Conservation (phyloP, 1,140 invertebrate species). For the Philaenus spumarius region DNA sequence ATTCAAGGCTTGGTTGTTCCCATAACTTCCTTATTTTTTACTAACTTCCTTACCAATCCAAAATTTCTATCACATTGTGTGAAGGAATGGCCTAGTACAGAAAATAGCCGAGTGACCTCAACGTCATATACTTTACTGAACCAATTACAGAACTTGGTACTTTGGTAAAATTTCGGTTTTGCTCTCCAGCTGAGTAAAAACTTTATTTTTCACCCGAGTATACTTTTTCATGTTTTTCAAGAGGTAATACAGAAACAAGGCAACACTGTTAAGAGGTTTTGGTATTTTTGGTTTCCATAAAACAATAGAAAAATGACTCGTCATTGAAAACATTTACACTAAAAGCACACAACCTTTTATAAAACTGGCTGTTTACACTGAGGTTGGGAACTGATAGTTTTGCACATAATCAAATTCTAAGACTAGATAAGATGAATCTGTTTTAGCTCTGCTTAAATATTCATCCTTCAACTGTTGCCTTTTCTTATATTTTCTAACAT, state of each 20-base stretch:
- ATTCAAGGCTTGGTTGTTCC: constrained; percentile 14
- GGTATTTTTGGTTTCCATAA: no score
- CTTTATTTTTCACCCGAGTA: no score
- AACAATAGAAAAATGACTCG: no score
- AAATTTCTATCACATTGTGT: constrained; percentile 27
- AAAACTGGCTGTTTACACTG: no score
- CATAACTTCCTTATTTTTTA: constrained; percentile 19
- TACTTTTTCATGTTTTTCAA: no score
- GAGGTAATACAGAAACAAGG: no score
- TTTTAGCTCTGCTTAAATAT: not conserved
- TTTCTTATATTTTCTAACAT: constrained; percentile 7
- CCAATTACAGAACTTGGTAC: constrained; percentile 18
- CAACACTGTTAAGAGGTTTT: no score
- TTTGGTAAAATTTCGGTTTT: constrained; percentile 16
- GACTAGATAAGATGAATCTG: constrained; percentile 1
- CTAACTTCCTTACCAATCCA: constrained; percentile 20
- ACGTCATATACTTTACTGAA: constrained; percentile 14
- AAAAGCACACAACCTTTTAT: no score
- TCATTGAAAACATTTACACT: no score
- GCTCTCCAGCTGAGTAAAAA: constrained; percentile 9
- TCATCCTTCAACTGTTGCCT: constrained; percentile 9
- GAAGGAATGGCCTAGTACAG: constrained; percentile 24
- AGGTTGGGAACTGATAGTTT: no score
- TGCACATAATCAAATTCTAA: constrained; percentile 24
- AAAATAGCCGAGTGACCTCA: constrained; percentile 19